Evolutionary conservation across 2,888 invertebrate genomes (phyloP).

Genomic region (Syrphus vitripennis): DNA sequence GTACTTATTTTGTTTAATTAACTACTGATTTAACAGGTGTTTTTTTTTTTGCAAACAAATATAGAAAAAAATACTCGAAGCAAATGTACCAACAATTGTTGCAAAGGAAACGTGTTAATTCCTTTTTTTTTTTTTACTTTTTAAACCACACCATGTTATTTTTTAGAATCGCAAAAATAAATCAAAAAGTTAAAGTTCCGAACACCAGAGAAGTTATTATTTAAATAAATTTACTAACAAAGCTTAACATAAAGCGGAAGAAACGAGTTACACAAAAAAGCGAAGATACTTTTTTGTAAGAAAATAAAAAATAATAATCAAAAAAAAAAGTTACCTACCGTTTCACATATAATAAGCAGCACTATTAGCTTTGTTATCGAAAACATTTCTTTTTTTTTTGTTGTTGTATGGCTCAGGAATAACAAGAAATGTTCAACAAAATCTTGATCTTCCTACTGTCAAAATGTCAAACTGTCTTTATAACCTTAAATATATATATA

Average conservation of each 20-base stretch:
- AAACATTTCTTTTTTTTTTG: too few relatives aligned
- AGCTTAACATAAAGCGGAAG: background rate
- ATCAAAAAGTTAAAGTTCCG: background rate
- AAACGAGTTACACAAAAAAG: slow-evolving; percentile 14
- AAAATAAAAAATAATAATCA: background rate
- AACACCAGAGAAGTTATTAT: background rate
- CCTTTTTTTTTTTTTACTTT: background rate
- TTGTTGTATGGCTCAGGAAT: slow-evolving; percentile 16
- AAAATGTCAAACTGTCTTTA: background rate
- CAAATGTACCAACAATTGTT: slow-evolving; percentile 15
- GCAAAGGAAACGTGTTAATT: slow-evolving; percentile 30
- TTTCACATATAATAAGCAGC: slow-evolving; percentile 44
- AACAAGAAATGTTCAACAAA: background rate
- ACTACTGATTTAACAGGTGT: slow-evolving; percentile 33
- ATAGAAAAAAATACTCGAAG: slow-evolving; percentile 5
- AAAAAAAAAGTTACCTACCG: slow-evolving; percentile 44
- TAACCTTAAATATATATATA: background rate
- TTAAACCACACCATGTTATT: slow-evolving; percentile 5
- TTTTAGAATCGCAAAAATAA: background rate
- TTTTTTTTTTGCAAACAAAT: background rate
- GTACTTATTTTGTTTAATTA: slow-evolving; percentile 5
- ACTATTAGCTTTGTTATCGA: slow-evolving; percentile 29
- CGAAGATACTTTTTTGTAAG: background rate
- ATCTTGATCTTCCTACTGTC: slow-evolving; percentile 19
- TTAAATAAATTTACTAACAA: background rate